Base-by-base conservation (phyloP, 2,888 invertebrate genomes). In the Agrotis clavis region DNA sequence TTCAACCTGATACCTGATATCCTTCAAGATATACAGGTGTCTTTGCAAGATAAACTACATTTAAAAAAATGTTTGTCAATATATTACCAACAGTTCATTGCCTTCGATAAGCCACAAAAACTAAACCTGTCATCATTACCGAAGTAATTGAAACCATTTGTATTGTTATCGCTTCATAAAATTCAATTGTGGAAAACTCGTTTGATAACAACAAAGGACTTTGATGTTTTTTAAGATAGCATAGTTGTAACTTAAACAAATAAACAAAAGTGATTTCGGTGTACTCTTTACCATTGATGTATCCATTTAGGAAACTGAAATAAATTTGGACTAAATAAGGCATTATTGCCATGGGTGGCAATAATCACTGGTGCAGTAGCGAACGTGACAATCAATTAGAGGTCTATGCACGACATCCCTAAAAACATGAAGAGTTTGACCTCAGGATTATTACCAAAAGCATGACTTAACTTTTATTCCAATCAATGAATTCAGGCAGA, bases 71-170 rank as follows among this genome's bases (percentile, higher is more conserved):
- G n/a, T 5, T 60, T 18, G 41, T 61, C 68, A 68, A 81, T 83
- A 75, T 60, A 35, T 85, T 74, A 70, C 21, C 61, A 18, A 69
- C 77, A 76, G 86, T 84, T 84, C 84, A 79, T 76, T 84, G 82
- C 68, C 77, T 67, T 21, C 60, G 82, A 85, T 84, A 83, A 75
- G 19, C 56, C 69, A 79, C 62, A 67, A 60, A 71, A 84, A 82
- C 70, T 68, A 79, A 68, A 77, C 45, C 72, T 41, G 65, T 72
- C 57, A 64, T 59, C 62, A 48, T 65, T 83, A 83, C 59, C 74
- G 21, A 21, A 74, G n/a, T 86, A 86, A 84, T 86, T 78, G 71
- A 70, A 73, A 85, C 62, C 63, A 74, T 81, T 86, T 71, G 76
- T 81, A 73, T 70, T 71, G 66, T 66, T 80, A 83, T 83, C 86